Conservation (phyloP, 2,888 invertebrate species). For the Aspidapion aeneum region DNA sequence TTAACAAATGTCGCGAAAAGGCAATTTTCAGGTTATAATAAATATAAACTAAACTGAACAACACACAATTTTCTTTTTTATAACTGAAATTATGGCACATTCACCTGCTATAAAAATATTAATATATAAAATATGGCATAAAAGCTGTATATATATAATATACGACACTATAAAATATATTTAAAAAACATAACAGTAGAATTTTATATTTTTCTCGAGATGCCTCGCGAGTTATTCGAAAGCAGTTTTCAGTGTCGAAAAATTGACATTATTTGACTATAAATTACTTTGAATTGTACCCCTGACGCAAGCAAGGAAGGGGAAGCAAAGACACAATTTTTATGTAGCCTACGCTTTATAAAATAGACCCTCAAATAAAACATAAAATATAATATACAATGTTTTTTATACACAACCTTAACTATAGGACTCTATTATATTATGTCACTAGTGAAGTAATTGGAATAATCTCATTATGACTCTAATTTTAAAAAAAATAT, state of each 20-base stretch:
- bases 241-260: slow-evolving; percentile 11
- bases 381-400: too few relatives aligned
- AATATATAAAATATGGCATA: background rate
- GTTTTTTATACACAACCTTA: too few relatives aligned
- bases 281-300: slow-evolving; percentile 24
- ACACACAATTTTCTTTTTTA: background rate
- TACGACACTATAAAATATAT: background rate
- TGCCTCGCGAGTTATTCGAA: slow-evolving; percentile 17
- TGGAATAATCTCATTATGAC: too few relatives aligned
- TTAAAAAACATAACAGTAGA: slow-evolving; percentile 19
- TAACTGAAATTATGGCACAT: too few relatives aligned
- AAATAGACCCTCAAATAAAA: too few relatives aligned
- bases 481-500: too few relatives aligned
- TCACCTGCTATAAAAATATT: background rate
- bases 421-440: too few relatives aligned
- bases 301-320: slow-evolving; percentile 10
- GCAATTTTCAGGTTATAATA: too few relatives aligned
- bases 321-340: background rate
- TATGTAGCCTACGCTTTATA: background rate
- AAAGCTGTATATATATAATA: too few relatives aligned
- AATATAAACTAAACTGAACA: too few relatives aligned
- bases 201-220: slow-evolving; percentile 21
- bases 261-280: slow-evolving; percentile 25
- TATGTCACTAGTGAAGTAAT: too few relatives aligned
- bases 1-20: too few relatives aligned